These are phyloP conservation scores for Coelogynopora nodosa DNA, from an alignment of 2,888 invertebrate genomes.

Conservation along the genomic window DNA sequence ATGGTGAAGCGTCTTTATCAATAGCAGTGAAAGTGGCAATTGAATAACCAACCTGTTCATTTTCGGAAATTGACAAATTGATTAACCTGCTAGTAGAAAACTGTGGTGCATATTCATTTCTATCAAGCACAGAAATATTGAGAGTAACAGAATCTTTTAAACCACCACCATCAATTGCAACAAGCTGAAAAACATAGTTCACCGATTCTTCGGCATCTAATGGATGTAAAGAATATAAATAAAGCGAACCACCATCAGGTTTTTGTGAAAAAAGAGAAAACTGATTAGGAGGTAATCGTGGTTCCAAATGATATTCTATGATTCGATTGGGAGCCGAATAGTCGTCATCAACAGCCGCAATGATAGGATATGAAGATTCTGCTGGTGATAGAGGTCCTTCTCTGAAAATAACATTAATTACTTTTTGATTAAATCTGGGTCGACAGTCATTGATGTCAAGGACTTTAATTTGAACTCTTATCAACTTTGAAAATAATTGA, in stretches of 20 bases:
- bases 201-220: background rate
- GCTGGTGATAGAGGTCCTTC: background rate
- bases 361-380: background rate
- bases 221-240: background rate
- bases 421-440: background rate
- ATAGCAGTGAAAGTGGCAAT: background rate
- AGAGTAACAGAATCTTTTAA: background rate
- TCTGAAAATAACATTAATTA: background rate
- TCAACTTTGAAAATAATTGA: background rate
- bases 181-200: background rate
- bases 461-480: background rate
- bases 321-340: background rate
- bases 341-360: background rate
- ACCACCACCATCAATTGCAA: background rate
- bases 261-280: background rate
- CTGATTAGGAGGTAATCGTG: background rate
- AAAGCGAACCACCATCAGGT: background rate
- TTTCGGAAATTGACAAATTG: background rate
- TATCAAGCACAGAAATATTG: background rate
- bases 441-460: background rate
- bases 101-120: background rate
- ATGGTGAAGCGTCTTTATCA: background rate
- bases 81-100: background rate
- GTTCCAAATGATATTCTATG: background rate
- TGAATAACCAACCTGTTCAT: background rate